phyloP scores from a whole-genome alignment of 2,113 vertebrate species.

The Petromus typicus region DNA sequence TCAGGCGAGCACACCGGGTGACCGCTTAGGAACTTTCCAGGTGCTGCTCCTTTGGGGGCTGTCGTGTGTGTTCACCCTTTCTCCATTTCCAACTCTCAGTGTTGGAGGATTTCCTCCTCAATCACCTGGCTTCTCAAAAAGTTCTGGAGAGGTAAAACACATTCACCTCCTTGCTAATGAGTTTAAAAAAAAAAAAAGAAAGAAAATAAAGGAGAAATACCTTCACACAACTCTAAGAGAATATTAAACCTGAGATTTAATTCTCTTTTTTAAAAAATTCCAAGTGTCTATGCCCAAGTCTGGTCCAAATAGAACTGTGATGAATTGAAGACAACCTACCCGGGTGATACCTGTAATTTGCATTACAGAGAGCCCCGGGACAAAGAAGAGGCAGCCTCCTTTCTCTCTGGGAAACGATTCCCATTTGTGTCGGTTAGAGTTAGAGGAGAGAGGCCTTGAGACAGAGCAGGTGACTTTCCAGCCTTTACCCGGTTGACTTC shows the following conservation, averaged over 20 bases:
- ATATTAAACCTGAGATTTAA: neutral
- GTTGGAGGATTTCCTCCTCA: neutral
- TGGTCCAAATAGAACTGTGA: neutral
- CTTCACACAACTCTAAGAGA: neutral
- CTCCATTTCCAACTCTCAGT: neutral
- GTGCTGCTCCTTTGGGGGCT: neutral
- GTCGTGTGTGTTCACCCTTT: neutral
- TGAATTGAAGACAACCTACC: neutral
- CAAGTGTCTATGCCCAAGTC: neutral
- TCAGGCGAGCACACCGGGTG: neutral
- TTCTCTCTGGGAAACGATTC: neutral
- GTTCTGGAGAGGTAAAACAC: conserved; percentile 27
- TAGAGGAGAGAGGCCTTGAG: conserved; percentile 3
- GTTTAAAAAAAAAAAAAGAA: neutral
- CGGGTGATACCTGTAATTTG: neutral
- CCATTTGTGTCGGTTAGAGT: conserved; percentile 64
- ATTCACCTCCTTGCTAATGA: neutral
- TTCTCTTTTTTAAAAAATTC: neutral
- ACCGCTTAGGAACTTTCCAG: conserved; percentile 19
- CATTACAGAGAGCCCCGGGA: neutral
- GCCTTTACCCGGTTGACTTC: neutral
- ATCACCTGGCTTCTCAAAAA: neutral
- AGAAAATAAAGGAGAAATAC: neutral
- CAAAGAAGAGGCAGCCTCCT: neutral
- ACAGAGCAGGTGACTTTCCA: conserved; percentile 49